Evolutionary conservation across 2,888 invertebrate genomes (phyloP), one percentile per base, ranked within the genome.

Genomic region (Elysia crispata): DNA sequence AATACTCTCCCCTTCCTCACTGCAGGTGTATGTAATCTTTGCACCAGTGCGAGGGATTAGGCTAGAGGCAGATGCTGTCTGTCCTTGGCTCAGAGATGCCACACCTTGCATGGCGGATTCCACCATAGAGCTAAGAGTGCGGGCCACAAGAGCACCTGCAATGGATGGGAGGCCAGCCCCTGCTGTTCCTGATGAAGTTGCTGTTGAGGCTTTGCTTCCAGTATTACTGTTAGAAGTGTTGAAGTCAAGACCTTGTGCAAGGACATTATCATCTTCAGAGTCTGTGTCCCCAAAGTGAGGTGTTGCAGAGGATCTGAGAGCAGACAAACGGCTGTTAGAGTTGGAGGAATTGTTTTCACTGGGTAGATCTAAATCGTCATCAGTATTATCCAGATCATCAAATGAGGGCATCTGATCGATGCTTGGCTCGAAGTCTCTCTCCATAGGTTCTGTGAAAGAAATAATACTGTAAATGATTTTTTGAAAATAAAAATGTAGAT

Each of bases 341-440:
- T 73, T 30, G 25, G 64, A 20, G 25, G 33, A n/a, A 20, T 1
- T 23, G 15, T 23, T 72, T 25, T 60, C 41, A 30, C 78, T 5
- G 8, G 69, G 79, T 13, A 84, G 82, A 8, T 83, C 83, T 8
- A 86, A 76, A 76, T 89, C 89, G 81, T 90, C 90, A 81, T 89
- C 89, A 3, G 88, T 88, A 74, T 88, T 84, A 81, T 89, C 88
- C 20, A 89, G 82, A 28, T 88, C 87, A 77, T 87, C 88, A 80
- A 87, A 86, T 6, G 89, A 89, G 6, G 89, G 89, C 88, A 89
- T 87, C 77, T 85, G 83, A 23, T 86, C 86, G 20, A 89, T 80
- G 60, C 87, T 86, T 72, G 83, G 83, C 20, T 85, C 86, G 82
- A 89, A 88, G 30, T 89, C 87, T 31, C 82, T 84, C 41, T 85